A percentile compares a stretch with the other conserved stretches of the same genome.
phyloP scores from a whole-genome alignment of 2,797 vertebrate species.

The Melanotaenia nigrans region DNA sequence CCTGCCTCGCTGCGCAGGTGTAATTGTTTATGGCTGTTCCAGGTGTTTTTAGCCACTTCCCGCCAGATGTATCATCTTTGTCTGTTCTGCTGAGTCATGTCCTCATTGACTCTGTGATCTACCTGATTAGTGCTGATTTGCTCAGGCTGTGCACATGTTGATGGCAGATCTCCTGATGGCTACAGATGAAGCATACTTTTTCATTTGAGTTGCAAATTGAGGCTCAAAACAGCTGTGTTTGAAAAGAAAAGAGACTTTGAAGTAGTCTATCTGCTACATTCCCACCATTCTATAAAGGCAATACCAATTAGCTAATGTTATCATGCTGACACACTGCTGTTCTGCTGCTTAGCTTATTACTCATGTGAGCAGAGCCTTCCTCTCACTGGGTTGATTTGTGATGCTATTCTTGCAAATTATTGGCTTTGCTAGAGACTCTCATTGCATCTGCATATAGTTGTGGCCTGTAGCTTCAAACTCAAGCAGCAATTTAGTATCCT shows the following conservation, averaged over 20 bases:
- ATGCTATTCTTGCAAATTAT: constrained; percentile 38
- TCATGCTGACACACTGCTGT: constrained; percentile 33
- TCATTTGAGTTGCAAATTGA: constrained; percentile 37
- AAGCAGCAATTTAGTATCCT: constrained; percentile 19
- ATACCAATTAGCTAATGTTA: constrained; percentile 58
- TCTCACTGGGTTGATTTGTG: constrained; percentile 37
- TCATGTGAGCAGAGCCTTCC: constrained; percentile 45
- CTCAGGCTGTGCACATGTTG: constrained; percentile 22
- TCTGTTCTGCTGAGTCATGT: constrained; percentile 52
- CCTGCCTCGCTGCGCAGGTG: constrained; percentile 7
- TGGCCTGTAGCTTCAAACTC: constrained; percentile 40
- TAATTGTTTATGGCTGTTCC: constrained; percentile 24
- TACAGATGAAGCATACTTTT: constrained; percentile 48
- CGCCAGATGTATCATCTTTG: constrained; percentile 24
- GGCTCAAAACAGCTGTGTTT: constrained; percentile 42
- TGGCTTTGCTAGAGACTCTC: not conserved
- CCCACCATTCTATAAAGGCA: constrained; percentile 58
- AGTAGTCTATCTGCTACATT: constrained; percentile 38
- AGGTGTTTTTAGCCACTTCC: constrained; percentile 53
- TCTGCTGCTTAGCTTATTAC: constrained; percentile 37
- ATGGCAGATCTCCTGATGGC: constrained; percentile 47
- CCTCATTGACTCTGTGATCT: constrained; percentile 24
- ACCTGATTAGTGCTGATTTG: constrained; percentile 62
- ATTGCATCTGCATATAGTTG: constrained; percentile 7
- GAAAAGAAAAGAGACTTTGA: constrained; percentile 51